A percentile compares a stretch with the other conserved stretches of the same genome.
Evolutionary conservation across 2,113 vertebrate species (phyloP).

Genomic region (Myotis yumanensis): DNA sequence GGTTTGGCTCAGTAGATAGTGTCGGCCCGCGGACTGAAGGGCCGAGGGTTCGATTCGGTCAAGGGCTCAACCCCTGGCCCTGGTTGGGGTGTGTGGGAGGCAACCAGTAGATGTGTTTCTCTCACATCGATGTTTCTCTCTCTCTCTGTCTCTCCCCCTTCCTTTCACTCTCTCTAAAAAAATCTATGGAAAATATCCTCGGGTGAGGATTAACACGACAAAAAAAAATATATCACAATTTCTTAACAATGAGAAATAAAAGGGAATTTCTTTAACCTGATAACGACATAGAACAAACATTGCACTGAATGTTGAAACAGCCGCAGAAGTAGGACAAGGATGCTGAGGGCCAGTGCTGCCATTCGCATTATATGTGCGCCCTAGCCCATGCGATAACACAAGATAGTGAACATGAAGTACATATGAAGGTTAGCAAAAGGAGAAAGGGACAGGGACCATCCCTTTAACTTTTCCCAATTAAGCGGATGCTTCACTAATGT

Average conservation of each 20-base stretch:
- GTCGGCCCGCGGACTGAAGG: too few species aligned
- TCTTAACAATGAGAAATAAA: conserved; percentile 39
- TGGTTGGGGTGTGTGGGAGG: too few species aligned
- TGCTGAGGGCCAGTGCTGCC: neutral
- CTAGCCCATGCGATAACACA: neutral
- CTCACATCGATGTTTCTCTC: too few species aligned
- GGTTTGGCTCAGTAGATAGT: too few species aligned
- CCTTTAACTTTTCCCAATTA: neutral
- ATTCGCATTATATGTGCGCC: neutral
- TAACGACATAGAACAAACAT: neutral
- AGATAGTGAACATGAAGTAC: neutral
- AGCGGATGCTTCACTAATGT: neutral
- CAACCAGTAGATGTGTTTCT: too few species aligned
- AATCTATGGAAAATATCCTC: too few species aligned
- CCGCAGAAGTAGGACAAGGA: neutral
- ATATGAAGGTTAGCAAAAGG: neutral
- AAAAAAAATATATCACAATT: neutral
- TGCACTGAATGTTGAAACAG: neutral
- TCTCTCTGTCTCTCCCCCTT: too few species aligned
- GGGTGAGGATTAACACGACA: too few species aligned
- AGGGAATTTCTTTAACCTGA: neutral
- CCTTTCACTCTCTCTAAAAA: too few species aligned
- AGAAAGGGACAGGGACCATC: neutral
- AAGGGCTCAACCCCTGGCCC: too few species aligned
- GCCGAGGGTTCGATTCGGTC: too few species aligned